A percentile compares a stretch with the other conserved stretches of the same genome.
Conservation (phyloP, 1,140 invertebrate species). For the Bradynema listronoti region DNA sequence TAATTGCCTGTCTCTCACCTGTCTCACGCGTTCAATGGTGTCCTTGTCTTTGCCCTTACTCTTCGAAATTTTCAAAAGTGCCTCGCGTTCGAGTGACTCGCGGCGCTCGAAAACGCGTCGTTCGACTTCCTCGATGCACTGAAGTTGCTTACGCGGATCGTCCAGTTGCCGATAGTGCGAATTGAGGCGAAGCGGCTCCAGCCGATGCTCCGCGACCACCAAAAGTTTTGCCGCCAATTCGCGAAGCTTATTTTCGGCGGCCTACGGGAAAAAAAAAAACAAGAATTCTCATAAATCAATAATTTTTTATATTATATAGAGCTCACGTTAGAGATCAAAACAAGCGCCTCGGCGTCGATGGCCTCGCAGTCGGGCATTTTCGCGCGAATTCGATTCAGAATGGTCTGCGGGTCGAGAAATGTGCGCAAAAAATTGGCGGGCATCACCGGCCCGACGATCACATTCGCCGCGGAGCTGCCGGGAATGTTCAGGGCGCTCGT, state of each 20-base stretch:
- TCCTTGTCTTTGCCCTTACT: conserved; percentile 41
- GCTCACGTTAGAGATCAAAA: conserved; percentile 26
- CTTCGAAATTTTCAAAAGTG: conserved; percentile 30
- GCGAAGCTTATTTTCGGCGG: conserved; percentile 20
- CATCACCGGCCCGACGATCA: not conserved
- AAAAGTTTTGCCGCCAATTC: conserved; percentile 19
- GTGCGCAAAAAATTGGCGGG: conserved; percentile 25
- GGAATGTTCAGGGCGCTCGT: not conserved
- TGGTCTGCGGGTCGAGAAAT: conserved; percentile 27
- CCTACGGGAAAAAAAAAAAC: conserved; percentile 7
- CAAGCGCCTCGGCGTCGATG: conserved; percentile 36
- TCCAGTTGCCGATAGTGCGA: conserved; percentile 33
- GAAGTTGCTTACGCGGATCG: conserved; percentile 37
- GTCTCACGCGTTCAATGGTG: conserved; percentile 36
- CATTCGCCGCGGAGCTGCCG: too few species aligned
- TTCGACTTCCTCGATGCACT: conserved; percentile 40
- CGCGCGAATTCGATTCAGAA: conserved; percentile 19
- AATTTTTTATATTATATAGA: not conserved
- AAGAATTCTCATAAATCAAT: not conserved
- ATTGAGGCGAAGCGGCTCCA: conserved; percentile 37
- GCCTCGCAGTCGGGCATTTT: conserved; percentile 31
- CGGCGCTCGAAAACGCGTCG: conserved; percentile 17
- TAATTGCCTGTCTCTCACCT: too few species aligned
- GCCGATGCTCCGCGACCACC: conserved; percentile 31
- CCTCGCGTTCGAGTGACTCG: conserved; percentile 31